Evolutionary conservation across 1,140 invertebrate genomes (phyloP), one percentile per base, ranked within the genome.

Genomic region (Parapsyche elsis): DNA sequence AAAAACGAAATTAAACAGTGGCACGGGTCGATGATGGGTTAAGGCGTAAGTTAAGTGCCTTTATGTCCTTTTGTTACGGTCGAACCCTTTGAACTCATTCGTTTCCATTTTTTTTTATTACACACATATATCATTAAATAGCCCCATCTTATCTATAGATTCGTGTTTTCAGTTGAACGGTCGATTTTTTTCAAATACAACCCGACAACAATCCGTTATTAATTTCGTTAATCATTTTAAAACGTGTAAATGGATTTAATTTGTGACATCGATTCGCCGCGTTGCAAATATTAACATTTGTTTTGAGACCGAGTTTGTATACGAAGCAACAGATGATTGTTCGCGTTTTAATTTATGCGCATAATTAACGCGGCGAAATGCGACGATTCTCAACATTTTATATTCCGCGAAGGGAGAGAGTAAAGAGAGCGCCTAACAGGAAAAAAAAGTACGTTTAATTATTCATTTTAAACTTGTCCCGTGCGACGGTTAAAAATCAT

Each of bases 21-120:
- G 75, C 75, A 77, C 75, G 75, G 75, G 75, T 77, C 75, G 75
- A 77, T 77, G 46, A 64, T 45, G 75, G 57, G 75, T 77, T 77
- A 75, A 75, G 46, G 46, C 26, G 49, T 30, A 46, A 46, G 73
- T 75, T 75, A 77, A 77, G 75, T 77, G 75, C 38, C 38, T 45
- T 10, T 30, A 59, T 26, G 53, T 76, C 49, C 74, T 38, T 59
- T 76, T 76, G 74, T 76, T 61, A 24, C 53, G 44, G 46, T 59
- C 16, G 53, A 59, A 76, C 74, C 74, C 53, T 57, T 76, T 76
- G 59, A 77, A 77, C 75, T 77, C 75, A 12, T 64, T 77, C 21
- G 9, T 77, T 77, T 67, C 19, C 24, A n/a, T n/a, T n/a, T 67
- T 19, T 67, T 67, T 67, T 19, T 26, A 67, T 67, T 16, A 67